These are phyloP conservation scores for Julus scanicus DNA, from an alignment of 2,888 invertebrate genomes.

Conservation along the genomic window DNA sequence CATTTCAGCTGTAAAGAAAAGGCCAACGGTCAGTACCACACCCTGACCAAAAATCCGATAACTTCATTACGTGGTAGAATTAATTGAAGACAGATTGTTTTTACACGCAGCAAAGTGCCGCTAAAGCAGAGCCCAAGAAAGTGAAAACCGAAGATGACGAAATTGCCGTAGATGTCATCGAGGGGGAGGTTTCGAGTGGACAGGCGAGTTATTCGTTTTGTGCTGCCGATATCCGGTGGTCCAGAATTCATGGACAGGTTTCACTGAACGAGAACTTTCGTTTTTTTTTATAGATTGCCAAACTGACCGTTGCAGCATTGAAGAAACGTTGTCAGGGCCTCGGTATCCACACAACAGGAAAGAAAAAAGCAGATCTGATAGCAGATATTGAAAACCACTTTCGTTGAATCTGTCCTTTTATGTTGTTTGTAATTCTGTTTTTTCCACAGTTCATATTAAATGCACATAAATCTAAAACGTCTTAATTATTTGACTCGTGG, in stretches of 20 bases:
- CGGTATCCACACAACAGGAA: constrained; percentile 39
- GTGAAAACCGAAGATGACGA: constrained; percentile 36
- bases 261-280: not conserved
- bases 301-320: constrained; percentile 48
- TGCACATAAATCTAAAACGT: too few relatives aligned
- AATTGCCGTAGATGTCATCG: not conserved
- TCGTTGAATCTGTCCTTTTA: not conserved
- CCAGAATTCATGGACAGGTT: not conserved
- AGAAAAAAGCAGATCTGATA: constrained; percentile 53
- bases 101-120: not conserved
- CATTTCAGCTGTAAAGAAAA: not conserved
- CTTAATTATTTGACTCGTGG: too few relatives aligned
- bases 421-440: too few relatives aligned
- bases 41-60: too few relatives aligned
- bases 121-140: not conserved
- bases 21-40: not conserved
- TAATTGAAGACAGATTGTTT: not conserved
- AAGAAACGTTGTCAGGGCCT: constrained; percentile 16
- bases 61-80: too few relatives aligned
- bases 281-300: constrained; percentile 20
- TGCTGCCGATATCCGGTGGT: not conserved
- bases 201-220: not conserved
- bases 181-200: not conserved
- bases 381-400: constrained; percentile 53
- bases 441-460: not conserved